phyloP scores from a whole-genome alignment of 2,113 vertebrate species.

The Synodontis membranacea region DNA sequence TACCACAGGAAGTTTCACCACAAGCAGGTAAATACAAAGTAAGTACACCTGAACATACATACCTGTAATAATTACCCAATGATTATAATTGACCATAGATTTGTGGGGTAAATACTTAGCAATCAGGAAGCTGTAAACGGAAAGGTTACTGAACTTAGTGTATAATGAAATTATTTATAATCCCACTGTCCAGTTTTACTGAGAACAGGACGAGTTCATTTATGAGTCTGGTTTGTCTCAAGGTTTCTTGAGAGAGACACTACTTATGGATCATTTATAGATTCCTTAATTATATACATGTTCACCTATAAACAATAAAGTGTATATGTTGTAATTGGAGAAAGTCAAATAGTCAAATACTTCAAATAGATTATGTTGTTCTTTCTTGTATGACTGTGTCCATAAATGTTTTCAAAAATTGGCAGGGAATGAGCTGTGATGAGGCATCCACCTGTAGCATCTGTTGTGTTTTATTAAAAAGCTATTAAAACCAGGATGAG shows the following conservation, averaged over 20 bases:
- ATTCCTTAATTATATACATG: background rate
- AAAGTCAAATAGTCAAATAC: background rate
- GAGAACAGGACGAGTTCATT: background rate
- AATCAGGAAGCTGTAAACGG: too few species aligned
- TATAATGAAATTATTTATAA: background rate
- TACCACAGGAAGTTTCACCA: too few species aligned
- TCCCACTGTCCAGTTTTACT: background rate
- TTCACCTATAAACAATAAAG: background rate
- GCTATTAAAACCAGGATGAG: conserved; percentile 43
- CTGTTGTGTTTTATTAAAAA: conserved; percentile 61
- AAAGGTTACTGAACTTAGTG: background rate
- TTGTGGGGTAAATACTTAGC: too few species aligned
- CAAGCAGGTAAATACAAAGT: too few species aligned
- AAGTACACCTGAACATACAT: too few species aligned
- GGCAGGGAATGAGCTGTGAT: background rate
- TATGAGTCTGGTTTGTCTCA: background rate
- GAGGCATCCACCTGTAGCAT: conserved; percentile 45
- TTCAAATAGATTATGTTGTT: background rate
- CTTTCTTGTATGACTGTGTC: background rate
- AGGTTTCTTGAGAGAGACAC: background rate
- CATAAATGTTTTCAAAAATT: background rate
- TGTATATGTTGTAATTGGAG: background rate
- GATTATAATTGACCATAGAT: too few species aligned
- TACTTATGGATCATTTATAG: background rate
- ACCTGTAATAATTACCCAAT: too few species aligned